phyloP scores from a whole-genome alignment of 2,797 vertebrate species.

The Pagetopsis macropterus region DNA sequence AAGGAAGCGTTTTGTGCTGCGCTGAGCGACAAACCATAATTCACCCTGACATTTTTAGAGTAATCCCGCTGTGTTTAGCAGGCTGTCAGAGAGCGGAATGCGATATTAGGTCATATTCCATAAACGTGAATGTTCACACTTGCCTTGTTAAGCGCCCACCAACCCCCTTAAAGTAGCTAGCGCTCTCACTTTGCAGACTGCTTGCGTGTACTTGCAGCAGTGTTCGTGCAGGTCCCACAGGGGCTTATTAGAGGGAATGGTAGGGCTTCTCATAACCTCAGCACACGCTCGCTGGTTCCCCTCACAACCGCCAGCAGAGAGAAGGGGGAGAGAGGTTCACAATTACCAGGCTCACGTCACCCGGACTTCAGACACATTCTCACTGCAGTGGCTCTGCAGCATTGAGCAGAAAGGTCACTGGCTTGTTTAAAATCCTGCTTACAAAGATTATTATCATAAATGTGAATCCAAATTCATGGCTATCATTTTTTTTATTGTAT shows the following conservation, averaged over 20 bases:
- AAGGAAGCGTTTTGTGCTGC: conserved; percentile 30
- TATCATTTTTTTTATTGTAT: neutral
- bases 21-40: conserved; percentile 26
- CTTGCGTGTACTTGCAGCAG: conserved; percentile 69
- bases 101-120: conserved; percentile 68
- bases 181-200: conserved; percentile 64
- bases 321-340: conserved; percentile 61
- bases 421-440: conserved; percentile 57
- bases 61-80: conserved; percentile 40
- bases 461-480: conserved; percentile 22
- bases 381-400: conserved; percentile 63
- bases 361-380: conserved; percentile 56
- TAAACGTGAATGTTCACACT: conserved; percentile 71
- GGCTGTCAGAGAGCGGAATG: conserved; percentile 40
- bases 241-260: conserved; percentile 79
- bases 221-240: conserved; percentile 71
- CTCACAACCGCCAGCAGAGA: conserved; percentile 64
- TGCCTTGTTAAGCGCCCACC: conserved; percentile 59
- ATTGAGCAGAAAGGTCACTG: conserved; percentile 63
- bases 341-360: conserved; percentile 65
- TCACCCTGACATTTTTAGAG: conserved; percentile 55
- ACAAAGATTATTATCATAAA: conserved; percentile 49
- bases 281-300: conserved; percentile 57
- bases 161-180: conserved; percentile 50
- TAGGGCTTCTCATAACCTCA: conserved; percentile 71